Conservation (phyloP, 2,797 vertebrate genomes). For the Petrocephalus sullivani region DNA sequence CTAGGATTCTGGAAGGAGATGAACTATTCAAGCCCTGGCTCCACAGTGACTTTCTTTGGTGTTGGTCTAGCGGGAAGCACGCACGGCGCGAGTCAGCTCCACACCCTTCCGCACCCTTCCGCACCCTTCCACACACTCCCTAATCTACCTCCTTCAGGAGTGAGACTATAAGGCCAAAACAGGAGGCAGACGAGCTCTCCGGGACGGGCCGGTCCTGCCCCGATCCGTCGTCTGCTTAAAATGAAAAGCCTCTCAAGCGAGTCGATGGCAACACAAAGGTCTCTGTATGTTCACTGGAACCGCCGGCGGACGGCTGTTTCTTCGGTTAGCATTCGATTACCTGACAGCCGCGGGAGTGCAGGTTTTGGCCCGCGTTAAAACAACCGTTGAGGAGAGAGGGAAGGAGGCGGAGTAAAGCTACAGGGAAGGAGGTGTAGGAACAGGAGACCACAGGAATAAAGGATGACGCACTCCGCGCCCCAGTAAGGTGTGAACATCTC, state of each 20-base stretch:
- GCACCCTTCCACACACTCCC: neutral
- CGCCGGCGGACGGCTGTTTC: slow-evolving; percentile 25
- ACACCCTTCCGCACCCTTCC: slow-evolving; percentile 14
- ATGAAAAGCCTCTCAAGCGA: neutral
- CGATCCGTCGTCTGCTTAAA: neutral
- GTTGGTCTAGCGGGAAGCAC: slow-evolving; percentile 40
- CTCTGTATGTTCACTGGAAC: neutral
- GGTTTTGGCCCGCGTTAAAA: neutral
- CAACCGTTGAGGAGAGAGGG: neutral
- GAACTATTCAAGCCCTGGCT: slow-evolving; percentile 40
- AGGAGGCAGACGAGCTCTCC: neutral
- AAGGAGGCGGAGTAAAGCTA: neutral
- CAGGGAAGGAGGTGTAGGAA: neutral
- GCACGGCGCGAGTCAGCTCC: slow-evolving; percentile 32
- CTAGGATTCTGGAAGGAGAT: slow-evolving; percentile 45
- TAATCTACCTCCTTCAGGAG: neutral
- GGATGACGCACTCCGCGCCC: neutral
- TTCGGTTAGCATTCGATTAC: slow-evolving; percentile 32
- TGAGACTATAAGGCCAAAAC: neutral
- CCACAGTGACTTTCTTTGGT: slow-evolving; percentile 52
- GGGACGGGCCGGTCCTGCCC: neutral
- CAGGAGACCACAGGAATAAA: neutral
- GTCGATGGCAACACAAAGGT: neutral
- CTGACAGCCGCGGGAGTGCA: neutral
- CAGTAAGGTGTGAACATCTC: neutral